Evolutionary conservation across 2,797 vertebrate genomes (phyloP), one percentile per base, ranked within the genome.

Genomic region (Fistularia commersonii): DNA sequence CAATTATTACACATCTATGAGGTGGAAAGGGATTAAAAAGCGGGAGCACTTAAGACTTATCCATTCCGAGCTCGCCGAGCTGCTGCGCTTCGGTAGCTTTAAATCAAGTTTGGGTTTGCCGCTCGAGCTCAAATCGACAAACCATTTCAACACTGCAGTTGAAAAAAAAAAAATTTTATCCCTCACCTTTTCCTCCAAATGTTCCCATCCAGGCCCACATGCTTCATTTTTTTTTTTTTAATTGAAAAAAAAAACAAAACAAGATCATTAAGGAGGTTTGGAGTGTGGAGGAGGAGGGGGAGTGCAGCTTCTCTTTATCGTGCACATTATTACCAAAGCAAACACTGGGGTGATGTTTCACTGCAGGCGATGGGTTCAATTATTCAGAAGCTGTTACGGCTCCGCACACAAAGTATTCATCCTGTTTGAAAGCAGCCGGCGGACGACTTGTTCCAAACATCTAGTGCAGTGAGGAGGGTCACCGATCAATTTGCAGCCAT

Each of bases 51-150:
- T 43, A 6, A 76, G 72, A 74, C 48, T 74, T 74, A 77, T 73
- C 71, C 79, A 81, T 72, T 77, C 77, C 77, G 68, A 83, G 82
- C 71, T 41, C 47, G 57, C 66, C 77, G 57, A 69, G 79, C 66
- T 61, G 62, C 70, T 77, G 53, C 37, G 69, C 66, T 65, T 79
- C 11, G 0, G 12, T 61, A 47, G 45, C 74, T 51, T 37, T 41
- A 55, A 51, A 64, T 77, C 72, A 70, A 74, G 59, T 73, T 55
- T 60, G 39, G 45, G 61, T 64, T 46, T 54, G 59, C 66, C 69
- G 61, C 55, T 38, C 54, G 61, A 70, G 44, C 71, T 57, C 48
- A 69, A 47, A 52, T 59, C 51, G 12, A 32, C 44, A 23, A 23
- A 23, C 23, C 23, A 4, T 23, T 23, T 23, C 23, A 23, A 23